Evolutionary conservation across 92 coral and sea anemone genomes (phyloP), one percentile per base, ranked within the genome.

Genomic region (Desmophyllum pertusum): DNA sequence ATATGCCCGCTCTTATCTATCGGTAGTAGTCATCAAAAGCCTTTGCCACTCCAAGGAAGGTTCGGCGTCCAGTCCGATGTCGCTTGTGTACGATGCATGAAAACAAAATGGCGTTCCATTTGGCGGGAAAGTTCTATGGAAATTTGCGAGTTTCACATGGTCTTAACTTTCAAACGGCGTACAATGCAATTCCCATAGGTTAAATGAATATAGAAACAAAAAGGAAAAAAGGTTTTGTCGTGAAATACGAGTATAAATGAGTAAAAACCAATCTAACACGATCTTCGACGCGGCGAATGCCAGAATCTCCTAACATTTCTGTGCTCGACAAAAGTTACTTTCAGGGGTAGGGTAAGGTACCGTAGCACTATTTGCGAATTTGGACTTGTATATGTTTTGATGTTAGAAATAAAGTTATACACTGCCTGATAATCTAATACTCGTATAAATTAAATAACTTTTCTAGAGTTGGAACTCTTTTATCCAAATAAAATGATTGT

Each of bases 101-200:
- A 79, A 84, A 53, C 88, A 84, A 89, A 65, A 89, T 89, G 92
- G 92, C 92, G 92, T 84, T 77, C 83, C 85, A 50, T 86, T 79
- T 89, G 86, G 89, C 92, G 89, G 86, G 86, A 89, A 87, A 79
- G 37, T 46, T 65, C 69, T 68, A 18, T 64, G 61, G 31, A 31
- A 82, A 36, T 27, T 19, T 65, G 33, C 51, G 57, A 41, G 38
- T 57, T 70, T 39, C n/a, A 73, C 45, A 14, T 3, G 59, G 11
- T 39, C 61, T 21, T 29, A 30, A 40, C 70, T 17, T 59, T 57
- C 43, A 45, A 41, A 33, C 29, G n/a, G 10, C 50, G 36, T 18
- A 23, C 15, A 71, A 25, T 18, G 21, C 31, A 23, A 43, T 38
- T 23, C 27, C 55, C 6, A 23, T 21, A 39, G 0, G 11, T 10